Evolutionary conservation across 2,888 invertebrate genomes (phyloP).

Genomic region (Liodrosophila aerea): DNA sequence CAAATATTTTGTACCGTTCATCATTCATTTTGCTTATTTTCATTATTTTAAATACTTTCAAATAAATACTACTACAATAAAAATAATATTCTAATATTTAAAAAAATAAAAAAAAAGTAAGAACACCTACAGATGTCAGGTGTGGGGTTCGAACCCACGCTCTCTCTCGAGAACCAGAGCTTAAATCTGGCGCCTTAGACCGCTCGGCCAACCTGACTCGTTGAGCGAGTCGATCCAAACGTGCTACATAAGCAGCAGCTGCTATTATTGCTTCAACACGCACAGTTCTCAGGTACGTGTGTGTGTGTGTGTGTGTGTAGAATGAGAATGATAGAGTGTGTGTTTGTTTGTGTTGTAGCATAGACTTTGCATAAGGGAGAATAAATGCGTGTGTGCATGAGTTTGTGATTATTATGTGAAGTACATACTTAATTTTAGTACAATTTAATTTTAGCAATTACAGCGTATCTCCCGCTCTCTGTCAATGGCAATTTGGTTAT

Average conservation of each 20-base stretch:
- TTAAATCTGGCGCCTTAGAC: constrained; percentile 93
- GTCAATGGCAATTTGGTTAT: not conserved
- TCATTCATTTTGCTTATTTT: too few species aligned
- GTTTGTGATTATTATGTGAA: not conserved
- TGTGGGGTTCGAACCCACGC: constrained; percentile 94
- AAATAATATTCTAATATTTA: constrained; percentile 4
- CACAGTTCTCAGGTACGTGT: constrained; percentile 18
- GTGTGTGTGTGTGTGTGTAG: not conserved
- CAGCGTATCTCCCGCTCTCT: not conserved
- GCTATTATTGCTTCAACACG: constrained; percentile 12
- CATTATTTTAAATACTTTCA: not conserved
- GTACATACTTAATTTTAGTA: not conserved
- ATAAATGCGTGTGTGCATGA: not conserved
- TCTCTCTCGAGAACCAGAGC: constrained; percentile 91
- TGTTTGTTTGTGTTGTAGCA: not conserved
- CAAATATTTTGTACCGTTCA: too few species aligned
- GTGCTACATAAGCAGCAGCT: constrained; percentile 41
- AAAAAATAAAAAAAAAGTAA: constrained; percentile 28
- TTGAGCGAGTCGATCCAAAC: constrained; percentile 40
- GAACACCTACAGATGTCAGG: constrained; percentile 83
- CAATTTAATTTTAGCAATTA: not conserved
- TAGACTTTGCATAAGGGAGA: not conserved
- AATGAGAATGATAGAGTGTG: not conserved
- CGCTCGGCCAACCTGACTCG: constrained; percentile 90
- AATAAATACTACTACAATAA: not conserved